Percentiles rank a stretch among this genome's conserved stretches.
phyloP scores from a whole-genome alignment of 2,888 invertebrate species.

The Loripinus fragilis region DNA sequence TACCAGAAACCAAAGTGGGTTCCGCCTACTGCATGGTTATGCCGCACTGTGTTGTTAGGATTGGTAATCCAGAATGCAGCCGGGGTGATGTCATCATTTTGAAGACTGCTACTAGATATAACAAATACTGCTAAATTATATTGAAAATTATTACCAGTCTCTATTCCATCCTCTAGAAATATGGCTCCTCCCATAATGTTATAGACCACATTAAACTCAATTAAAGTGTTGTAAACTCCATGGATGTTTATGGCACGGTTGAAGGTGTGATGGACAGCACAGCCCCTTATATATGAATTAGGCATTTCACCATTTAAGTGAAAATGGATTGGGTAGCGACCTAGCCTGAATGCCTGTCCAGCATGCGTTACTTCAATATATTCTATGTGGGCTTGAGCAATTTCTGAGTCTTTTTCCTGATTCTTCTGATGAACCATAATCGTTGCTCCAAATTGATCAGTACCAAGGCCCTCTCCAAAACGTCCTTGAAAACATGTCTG shows the following conservation, averaged over 20 bases:
- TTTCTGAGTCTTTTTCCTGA: constrained; percentile 35
- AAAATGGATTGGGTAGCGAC: constrained; percentile 79
- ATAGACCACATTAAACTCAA: constrained; percentile 73
- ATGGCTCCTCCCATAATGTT: constrained; percentile 79
- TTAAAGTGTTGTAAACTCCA: constrained; percentile 58
- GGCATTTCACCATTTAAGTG: constrained; percentile 76
- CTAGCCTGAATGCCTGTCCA: constrained; percentile 78
- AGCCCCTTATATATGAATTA: constrained; percentile 74
- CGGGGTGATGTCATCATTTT: constrained; percentile 80
- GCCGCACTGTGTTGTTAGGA: constrained; percentile 73
- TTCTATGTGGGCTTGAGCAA: constrained; percentile 52
- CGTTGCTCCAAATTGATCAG: constrained; percentile 75
- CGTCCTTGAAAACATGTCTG: constrained; percentile 82
- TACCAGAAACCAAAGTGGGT: constrained; percentile 80
- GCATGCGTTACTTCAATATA: constrained; percentile 68
- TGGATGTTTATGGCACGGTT: constrained; percentile 80
- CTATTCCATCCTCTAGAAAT: constrained; percentile 80
- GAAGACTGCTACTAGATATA: constrained; percentile 69
- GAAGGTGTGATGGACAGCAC: constrained; percentile 73
- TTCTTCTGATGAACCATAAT: constrained; percentile 67
- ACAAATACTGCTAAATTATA: constrained; percentile 76
- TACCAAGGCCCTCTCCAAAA: constrained; percentile 77
- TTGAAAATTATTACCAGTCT: constrained; percentile 70
- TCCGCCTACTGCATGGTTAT: constrained; percentile 77
- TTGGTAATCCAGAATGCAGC: constrained; percentile 79